Conservation (phyloP, 2,113 vertebrate genomes). For the Nymphicus hollandicus region DNA sequence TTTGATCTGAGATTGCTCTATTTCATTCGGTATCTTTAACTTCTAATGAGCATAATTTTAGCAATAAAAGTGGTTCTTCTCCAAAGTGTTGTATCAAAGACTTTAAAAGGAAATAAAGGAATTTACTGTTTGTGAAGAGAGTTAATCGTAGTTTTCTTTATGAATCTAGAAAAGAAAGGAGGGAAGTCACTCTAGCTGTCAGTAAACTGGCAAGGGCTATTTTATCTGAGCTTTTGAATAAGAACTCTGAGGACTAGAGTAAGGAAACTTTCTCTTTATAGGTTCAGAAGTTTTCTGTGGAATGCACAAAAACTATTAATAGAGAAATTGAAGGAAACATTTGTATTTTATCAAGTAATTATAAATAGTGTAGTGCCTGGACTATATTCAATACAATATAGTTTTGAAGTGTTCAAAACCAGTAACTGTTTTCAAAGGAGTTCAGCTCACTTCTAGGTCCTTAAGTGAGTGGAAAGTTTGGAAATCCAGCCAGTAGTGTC, state of each 20-base stretch:
- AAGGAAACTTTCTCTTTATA: constrained; percentile 29
- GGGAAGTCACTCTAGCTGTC: not conserved
- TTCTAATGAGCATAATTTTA: constrained; percentile 12
- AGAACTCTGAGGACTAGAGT: not conserved
- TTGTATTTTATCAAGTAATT: constrained; percentile 52
- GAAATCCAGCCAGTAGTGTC: constrained; percentile 28
- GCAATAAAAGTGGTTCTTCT: not conserved
- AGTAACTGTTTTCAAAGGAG: constrained; percentile 38
- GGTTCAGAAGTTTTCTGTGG: not conserved
- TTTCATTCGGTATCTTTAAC: constrained; percentile 26
- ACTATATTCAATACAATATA: not conserved
- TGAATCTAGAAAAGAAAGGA: constrained; percentile 6
- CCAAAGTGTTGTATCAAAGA: constrained; percentile 12
- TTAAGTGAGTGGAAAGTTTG: constrained; percentile 46
- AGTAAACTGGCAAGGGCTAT: not conserved
- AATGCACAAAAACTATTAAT: not conserved
- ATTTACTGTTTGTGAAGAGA: not conserved
- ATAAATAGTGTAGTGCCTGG: not conserved
- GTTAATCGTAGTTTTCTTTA: constrained; percentile 5
- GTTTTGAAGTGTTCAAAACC: not conserved
- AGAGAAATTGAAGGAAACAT: constrained; percentile 13
- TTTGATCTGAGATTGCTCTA: constrained; percentile 49
- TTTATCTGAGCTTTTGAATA: constrained; percentile 11
- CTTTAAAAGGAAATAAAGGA: constrained; percentile 33
- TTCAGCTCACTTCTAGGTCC: constrained; percentile 14